These are phyloP conservation scores for Monopterus albus DNA, from an alignment of 2,113 vertebrate genomes.

Conservation along the genomic window DNA sequence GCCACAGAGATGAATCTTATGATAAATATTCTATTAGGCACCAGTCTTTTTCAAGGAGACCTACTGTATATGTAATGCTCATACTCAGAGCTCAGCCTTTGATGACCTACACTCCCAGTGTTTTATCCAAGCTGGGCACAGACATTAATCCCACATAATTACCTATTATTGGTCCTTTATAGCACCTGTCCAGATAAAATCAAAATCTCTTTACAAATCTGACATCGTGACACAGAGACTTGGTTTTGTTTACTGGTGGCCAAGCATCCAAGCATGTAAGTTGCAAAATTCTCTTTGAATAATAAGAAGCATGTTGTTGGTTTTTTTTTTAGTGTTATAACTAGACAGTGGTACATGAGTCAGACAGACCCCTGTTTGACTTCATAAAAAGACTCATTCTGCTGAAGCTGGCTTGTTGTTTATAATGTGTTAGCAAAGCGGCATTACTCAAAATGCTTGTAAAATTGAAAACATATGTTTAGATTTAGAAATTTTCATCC, in stretches of 20 bases:
- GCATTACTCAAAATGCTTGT: background rate
- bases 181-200: background rate
- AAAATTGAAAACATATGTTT: background rate
- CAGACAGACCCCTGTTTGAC: background rate
- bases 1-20: constrained; percentile 53
- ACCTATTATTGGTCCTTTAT: constrained; percentile 10
- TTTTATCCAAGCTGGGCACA: background rate
- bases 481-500: background rate
- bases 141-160: constrained; percentile 11
- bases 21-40: constrained; percentile 72
- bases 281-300: constrained; percentile 20
- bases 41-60: constrained; percentile 42
- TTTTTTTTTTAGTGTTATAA: constrained; percentile 27
- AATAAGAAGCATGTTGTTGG: constrained; percentile 12
- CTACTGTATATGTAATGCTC: constrained; percentile 11
- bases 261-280: constrained; percentile 21
- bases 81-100: constrained; percentile 30
- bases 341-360: background rate
- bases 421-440: background rate
- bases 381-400: background rate
- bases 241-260: background rate
- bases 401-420: background rate
- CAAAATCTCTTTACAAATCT: constrained; percentile 23
- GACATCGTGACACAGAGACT: constrained; percentile 14
- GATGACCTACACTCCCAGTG: constrained; percentile 24